Conservation (phyloP, 2,113 vertebrate genomes). For the Ginglymostoma cirratum region DNA sequence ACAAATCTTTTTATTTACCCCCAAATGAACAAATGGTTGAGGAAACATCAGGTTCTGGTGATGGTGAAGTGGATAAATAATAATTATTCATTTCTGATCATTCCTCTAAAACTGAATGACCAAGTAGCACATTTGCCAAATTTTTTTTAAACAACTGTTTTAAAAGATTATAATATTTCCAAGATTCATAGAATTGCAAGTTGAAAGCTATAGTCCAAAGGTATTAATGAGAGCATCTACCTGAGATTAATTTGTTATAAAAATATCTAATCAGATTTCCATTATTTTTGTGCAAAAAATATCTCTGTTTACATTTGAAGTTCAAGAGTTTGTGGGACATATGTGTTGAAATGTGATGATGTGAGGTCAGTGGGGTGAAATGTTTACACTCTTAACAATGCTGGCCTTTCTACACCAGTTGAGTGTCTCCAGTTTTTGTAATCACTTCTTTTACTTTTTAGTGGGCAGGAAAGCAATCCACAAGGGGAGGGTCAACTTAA, state of each 20-base stretch:
- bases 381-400: neutral
- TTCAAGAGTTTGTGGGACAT: neutral
- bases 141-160: neutral
- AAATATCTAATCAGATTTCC: neutral
- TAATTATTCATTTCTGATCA: neutral
- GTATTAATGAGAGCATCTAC: neutral
- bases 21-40: neutral
- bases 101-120: neutral
- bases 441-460: neutral
- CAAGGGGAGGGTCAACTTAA: neutral
- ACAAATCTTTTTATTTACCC: neutral
- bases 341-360: neutral
- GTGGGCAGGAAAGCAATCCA: neutral
- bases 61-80: neutral
- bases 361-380: neutral
- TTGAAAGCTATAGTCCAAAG: neutral
- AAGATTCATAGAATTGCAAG: neutral
- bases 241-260: neutral
- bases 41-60: neutral
- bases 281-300: neutral
- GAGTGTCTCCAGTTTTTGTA: neutral
- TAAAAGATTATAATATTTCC: neutral
- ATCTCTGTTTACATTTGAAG: neutral
- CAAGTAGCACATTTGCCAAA: neutral
- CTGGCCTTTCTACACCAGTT: neutral